Evolutionary conservation across 2,113 vertebrate species (phyloP).

Genomic region (Junco hyemalis): DNA sequence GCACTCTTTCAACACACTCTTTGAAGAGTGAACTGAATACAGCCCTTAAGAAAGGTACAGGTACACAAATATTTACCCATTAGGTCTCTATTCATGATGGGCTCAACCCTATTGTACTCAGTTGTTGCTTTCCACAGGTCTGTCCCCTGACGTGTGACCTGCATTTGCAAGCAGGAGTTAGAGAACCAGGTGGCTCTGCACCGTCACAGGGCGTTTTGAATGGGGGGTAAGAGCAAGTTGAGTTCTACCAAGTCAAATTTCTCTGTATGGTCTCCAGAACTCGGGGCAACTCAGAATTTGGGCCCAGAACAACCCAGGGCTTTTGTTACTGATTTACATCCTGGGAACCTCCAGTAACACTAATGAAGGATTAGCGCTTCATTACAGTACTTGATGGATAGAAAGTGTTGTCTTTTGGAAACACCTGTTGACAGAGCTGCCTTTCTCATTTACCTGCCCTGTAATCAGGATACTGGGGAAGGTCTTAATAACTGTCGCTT

Average conservation of each 20-base stretch:
- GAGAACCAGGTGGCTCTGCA: background rate
- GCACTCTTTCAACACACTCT: slow-evolving; percentile 14
- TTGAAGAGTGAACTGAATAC: background rate
- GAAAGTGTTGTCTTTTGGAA: background rate
- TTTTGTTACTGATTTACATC: background rate
- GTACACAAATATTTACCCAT: slow-evolving; percentile 56
- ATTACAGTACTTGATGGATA: background rate
- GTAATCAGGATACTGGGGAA: background rate
- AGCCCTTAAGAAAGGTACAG: slow-evolving; percentile 1
- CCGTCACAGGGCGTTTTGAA: fast-evolving
- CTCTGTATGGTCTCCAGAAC: background rate
- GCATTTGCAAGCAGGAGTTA: background rate
- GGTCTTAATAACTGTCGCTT: slow-evolving; percentile 1
- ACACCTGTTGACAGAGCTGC: background rate
- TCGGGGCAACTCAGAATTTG: background rate
- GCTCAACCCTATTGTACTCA: background rate
- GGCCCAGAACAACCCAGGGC: background rate
- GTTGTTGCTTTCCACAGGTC: background rate
- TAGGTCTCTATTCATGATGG: background rate
- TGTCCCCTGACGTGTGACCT: background rate
- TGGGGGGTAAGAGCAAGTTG: background rate
- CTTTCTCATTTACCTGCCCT: background rate
- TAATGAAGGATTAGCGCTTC: background rate
- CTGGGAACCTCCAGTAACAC: background rate
- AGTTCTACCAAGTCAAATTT: background rate